Evolutionary conservation across 2,797 vertebrate species (phyloP).

Genomic region (Falco concolor): DNA sequence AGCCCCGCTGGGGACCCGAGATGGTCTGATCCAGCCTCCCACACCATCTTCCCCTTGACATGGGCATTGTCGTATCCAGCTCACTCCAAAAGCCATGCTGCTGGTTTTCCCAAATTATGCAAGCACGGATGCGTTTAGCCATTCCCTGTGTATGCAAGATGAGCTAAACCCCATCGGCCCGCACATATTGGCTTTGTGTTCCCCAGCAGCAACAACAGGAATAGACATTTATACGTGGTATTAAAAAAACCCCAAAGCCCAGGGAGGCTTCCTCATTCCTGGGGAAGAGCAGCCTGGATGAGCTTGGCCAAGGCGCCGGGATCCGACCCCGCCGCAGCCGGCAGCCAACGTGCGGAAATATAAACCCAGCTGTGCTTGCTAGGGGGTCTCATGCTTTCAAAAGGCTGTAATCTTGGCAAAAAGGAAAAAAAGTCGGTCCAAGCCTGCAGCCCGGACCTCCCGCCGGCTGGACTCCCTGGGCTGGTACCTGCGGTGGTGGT

Average conservation of each 20-base stretch:
- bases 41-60: too few species aligned
- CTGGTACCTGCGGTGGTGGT: rapidly evolving
- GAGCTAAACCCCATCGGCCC: not conserved
- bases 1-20: not conserved
- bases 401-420: not conserved
- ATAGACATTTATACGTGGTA: not conserved
- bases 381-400: not conserved
- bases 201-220: not conserved
- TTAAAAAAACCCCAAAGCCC: not conserved
- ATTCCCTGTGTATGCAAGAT: rapidly evolving
- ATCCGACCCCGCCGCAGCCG: rapidly evolving
- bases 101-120: rapidly evolving
- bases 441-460: not conserved
- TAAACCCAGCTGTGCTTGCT: not conserved
- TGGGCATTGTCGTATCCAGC: not conserved
- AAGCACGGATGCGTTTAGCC: rapidly evolving
- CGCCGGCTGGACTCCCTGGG: not conserved
- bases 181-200: not conserved
- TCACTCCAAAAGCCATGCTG: not conserved
- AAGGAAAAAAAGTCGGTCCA: not conserved
- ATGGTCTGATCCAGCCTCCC: not conserved
- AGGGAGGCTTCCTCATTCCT: rapidly evolving
- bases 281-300: not conserved
- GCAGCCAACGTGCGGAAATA: not conserved
- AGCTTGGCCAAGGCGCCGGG: not conserved